Evolutionary conservation across 2,888 invertebrate species (phyloP), one percentile per base, ranked within the genome.

Genomic region (Eupithecia exiguata): DNA sequence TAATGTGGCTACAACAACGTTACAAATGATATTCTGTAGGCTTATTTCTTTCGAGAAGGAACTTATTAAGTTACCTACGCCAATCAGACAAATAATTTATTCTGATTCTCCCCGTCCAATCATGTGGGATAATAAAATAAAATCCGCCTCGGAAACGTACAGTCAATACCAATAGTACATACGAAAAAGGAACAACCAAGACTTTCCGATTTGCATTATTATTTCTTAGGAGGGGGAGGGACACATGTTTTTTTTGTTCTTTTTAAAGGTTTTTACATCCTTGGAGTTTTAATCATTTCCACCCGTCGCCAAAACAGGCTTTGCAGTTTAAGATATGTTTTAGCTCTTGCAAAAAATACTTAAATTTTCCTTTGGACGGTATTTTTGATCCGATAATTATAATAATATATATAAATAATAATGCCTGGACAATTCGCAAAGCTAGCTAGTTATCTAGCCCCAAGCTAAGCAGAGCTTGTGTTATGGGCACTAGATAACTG

Each of bases 121-220:
- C 58, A 58, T 25, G n/a, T 25, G 21, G 35, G 35, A 35, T 62
- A 30, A 61, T 72, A 62, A 74, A 74, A 75, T 69, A 69, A 71
- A 74, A 69, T 75, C 49, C 49, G 5, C 16, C 38, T 49, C 49
- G 62, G 62, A 66, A 71, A 38, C 12, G 46, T 43, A 61, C 62
- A 71, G n/a, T 40, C 74, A 18, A 61, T 62, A 66, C 61, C 18
- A 14, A 46, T 4, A 14, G 38, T 46, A 62, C 58, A 69, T 66
- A 71, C 46, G 69, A 65, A 30, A 69, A 65, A 36, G 35, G 36
- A 53, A 66, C 40, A 4, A 12, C 12, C 58, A 40, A 65, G 46
- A 30, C 63, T 70, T 74, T 30, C 62, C 35, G 62, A 72, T 69
- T 74, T 66, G 40, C 62, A 58, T 70, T 67, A 73, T 73, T 72